phyloP scores from a whole-genome alignment of 2,888 invertebrate genomes.

The Plemyria rubiginata region DNA sequence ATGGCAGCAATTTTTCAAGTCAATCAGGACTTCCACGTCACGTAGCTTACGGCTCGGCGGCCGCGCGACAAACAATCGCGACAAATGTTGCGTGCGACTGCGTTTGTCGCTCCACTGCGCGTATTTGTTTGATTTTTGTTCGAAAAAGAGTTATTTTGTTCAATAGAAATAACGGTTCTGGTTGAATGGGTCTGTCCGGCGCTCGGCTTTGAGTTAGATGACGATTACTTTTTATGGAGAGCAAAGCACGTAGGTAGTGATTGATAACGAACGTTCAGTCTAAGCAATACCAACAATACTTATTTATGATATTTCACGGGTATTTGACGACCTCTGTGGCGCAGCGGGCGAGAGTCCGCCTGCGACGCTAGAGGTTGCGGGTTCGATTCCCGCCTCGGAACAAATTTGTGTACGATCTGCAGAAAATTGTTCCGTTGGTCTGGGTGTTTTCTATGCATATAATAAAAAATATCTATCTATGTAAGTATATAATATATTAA shows the following conservation, averaged over 20 bases:
- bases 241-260: not conserved
- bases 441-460: too few relatives aligned
- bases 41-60: constrained; percentile 13
- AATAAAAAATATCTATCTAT: too few relatives aligned
- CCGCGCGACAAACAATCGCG: constrained; percentile 28
- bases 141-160: constrained; percentile 32
- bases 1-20: not conserved
- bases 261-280: not conserved
- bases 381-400: too few relatives aligned
- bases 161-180: constrained; percentile 29
- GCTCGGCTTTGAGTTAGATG: constrained; percentile 26
- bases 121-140: constrained; percentile 40
- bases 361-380: too few relatives aligned
- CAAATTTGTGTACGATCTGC: too few relatives aligned
- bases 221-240: constrained; percentile 19
- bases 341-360: too few relatives aligned
- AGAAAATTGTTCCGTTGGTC: too few relatives aligned
- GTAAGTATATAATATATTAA: too few relatives aligned
- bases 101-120: constrained; percentile 32
- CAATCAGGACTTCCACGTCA: constrained; percentile 7
- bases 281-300: not conserved
- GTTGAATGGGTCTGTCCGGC: constrained; percentile 19
- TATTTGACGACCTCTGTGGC: too few relatives aligned
- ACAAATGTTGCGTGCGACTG: constrained; percentile 39
- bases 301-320: too few relatives aligned